Evolutionary conservation across 2,113 vertebrate genomes (phyloP).

Genomic region (Fulmarus glacialis): DNA sequence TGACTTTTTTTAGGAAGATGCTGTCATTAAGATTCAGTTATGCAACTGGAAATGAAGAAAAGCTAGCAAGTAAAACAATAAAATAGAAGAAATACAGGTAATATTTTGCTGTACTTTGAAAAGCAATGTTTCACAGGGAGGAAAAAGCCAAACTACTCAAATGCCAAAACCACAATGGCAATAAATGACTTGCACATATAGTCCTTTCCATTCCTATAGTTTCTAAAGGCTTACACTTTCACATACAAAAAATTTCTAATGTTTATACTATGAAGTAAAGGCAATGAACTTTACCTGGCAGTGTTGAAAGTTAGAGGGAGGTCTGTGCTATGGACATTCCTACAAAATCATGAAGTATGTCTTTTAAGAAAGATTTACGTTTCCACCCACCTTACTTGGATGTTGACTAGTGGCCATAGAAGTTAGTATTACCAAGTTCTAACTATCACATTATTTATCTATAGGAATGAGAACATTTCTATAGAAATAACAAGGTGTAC

Average conservation of each 20-base stretch:
- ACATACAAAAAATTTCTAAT: neutral
- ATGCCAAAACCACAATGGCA: neutral
- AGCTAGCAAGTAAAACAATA: neutral
- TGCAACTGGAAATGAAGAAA: neutral
- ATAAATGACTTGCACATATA: neutral
- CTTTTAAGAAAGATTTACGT: neutral
- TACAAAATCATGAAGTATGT: fast-evolving
- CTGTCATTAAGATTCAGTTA: neutral
- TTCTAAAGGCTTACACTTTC: neutral
- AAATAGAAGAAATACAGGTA: neutral
- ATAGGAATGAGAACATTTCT: neutral
- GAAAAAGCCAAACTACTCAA: neutral
- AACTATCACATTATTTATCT: neutral
- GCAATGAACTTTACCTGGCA: neutral
- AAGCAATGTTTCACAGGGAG: neutral
- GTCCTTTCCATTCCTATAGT: neutral
- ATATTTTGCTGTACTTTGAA: neutral
- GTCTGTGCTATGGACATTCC: neutral
- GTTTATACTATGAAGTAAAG: neutral
- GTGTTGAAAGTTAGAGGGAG: neutral
- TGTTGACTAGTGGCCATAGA: neutral
- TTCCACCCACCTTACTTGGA: neutral
- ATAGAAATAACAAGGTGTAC: neutral
- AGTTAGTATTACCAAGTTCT: neutral
- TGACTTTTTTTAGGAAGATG: neutral